A percentile compares a stretch with the other conserved stretches of the same genome.
These are phyloP conservation scores for Philypnodon macrostomus DNA, from an alignment of 2,797 vertebrate genomes.

Conservation along the genomic window DNA sequence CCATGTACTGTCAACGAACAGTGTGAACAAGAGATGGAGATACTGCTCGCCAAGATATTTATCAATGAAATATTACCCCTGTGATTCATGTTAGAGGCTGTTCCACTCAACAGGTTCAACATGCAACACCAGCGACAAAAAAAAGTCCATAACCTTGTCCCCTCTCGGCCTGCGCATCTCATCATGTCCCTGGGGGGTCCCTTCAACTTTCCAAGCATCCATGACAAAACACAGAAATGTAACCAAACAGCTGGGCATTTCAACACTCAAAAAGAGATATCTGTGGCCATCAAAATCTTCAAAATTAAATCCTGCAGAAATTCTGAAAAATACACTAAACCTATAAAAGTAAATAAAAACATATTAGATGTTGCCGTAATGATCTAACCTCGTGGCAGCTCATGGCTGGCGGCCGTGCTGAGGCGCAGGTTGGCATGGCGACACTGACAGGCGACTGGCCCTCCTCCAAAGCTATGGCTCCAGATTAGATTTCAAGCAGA, in stretches of 20 bases:
- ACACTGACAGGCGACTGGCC: constrained; percentile 76
- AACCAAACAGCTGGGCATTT: constrained; percentile 49
- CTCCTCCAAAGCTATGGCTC: constrained; percentile 78
- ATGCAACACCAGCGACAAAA: constrained; percentile 34
- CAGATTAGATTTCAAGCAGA: constrained; percentile 79
- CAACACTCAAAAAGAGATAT: constrained; percentile 22
- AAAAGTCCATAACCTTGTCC: constrained; percentile 48
- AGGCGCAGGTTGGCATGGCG: constrained; percentile 73
- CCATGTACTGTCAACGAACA: constrained; percentile 29
- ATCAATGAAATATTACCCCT: constrained; percentile 50
- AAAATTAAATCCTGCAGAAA: constrained; percentile 60
- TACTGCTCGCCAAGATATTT: constrained; percentile 40
- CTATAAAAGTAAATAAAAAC: constrained; percentile 40
- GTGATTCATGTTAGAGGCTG: constrained; percentile 44
- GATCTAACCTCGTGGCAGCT: constrained; percentile 53
- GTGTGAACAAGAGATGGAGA: constrained; percentile 51
- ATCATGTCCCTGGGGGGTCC: constrained; percentile 32
- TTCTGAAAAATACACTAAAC: constrained; percentile 51
- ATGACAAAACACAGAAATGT: constrained; percentile 54
- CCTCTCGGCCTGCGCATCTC: constrained; percentile 37
- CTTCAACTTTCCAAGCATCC: constrained; percentile 53
- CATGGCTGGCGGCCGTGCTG: constrained; percentile 66
- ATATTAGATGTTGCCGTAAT: constrained; percentile 37
- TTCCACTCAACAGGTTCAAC: constrained; percentile 44
- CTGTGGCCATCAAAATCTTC: constrained; percentile 40